These are phyloP conservation scores for Pseudomyrmex sp. DNA, from an alignment of 1,140 invertebrate genomes.

Conservation along the genomic window DNA sequence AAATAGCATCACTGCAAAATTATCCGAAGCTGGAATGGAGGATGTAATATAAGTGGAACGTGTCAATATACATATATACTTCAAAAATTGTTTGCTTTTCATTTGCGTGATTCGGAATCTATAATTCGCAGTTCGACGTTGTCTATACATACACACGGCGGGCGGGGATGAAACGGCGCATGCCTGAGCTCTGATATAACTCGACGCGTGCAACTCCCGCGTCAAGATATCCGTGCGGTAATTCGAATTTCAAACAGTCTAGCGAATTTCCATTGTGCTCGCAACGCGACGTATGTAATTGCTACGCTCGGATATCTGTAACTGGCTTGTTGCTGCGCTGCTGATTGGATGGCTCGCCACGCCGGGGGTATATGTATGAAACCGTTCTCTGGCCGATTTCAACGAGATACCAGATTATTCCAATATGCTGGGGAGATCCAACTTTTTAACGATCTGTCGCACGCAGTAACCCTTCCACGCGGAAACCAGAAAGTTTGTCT, in stretches of 20 bases:
- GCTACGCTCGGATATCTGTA: conserved; percentile 78
- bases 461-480: not conserved
- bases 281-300: conserved; percentile 80
- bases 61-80: not conserved
- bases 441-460: conserved; percentile 64
- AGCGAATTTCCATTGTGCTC: conserved; percentile 81
- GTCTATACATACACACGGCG: not conserved
- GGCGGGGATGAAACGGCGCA: conserved; percentile 5
- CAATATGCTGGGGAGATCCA: conserved; percentile 52
- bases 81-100: conserved; percentile 37
- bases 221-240: conserved; percentile 81
- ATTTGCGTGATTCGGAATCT: conserved; percentile 37
- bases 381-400: conserved; percentile 63
- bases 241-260: conserved; percentile 84
- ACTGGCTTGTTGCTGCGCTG: conserved; percentile 78
- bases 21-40: not conserved
- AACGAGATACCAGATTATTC: conserved; percentile 62
- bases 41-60: not conserved
- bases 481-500: conserved; percentile 1
- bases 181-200: conserved; percentile 45
- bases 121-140: conserved; percentile 24
- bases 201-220: conserved; percentile 69
- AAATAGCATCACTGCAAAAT: not conserved
- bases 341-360: conserved; percentile 71
- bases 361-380: conserved; percentile 18